These are phyloP conservation scores for Eulemur coronatus DNA, from an alignment of 2,797 vertebrate genomes.

Conservation along the genomic window DNA sequence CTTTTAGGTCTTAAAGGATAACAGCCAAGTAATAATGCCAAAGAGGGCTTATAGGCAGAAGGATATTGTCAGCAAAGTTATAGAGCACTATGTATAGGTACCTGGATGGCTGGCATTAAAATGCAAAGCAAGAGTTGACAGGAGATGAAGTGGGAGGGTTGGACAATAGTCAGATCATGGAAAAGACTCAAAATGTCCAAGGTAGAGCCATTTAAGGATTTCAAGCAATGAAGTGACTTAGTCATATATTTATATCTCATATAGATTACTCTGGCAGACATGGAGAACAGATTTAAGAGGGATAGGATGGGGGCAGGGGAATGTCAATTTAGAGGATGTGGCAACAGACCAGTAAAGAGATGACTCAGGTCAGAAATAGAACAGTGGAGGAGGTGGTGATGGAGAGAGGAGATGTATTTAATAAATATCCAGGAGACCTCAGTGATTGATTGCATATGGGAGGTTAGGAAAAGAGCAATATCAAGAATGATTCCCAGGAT, in stretches of 20 bases:
- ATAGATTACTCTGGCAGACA: not conserved
- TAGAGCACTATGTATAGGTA: not conserved
- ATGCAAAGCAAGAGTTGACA: not conserved
- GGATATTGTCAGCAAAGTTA: not conserved
- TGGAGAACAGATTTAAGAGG: not conserved
- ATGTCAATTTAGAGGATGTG: not conserved
- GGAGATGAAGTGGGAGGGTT: not conserved
- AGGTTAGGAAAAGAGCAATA: conserved; percentile 19
- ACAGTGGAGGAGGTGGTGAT: not conserved
- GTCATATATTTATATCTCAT: conserved; percentile 25
- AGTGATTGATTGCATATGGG: not conserved
- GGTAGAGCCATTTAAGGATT: conserved; percentile 33
- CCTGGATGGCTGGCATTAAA: conserved; percentile 2
- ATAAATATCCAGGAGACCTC: conserved; percentile 25
- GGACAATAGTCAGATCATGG: not conserved
- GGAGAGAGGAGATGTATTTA: conserved; percentile 31
- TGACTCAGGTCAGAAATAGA: conserved; percentile 27
- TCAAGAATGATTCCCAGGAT: conserved; percentile 36
- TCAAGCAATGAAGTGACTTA: conserved; percentile 1
- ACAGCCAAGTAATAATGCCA: not conserved
- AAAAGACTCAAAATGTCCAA: not conserved
- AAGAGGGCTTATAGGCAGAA: conserved; percentile 1
- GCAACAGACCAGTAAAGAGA: not conserved
- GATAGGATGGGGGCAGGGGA: not conserved
- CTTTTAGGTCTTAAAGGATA: conserved; percentile 5